These are phyloP conservation scores for Merodon equestris DNA, from an alignment of 2,888 invertebrate species.

Conservation along the genomic window DNA sequence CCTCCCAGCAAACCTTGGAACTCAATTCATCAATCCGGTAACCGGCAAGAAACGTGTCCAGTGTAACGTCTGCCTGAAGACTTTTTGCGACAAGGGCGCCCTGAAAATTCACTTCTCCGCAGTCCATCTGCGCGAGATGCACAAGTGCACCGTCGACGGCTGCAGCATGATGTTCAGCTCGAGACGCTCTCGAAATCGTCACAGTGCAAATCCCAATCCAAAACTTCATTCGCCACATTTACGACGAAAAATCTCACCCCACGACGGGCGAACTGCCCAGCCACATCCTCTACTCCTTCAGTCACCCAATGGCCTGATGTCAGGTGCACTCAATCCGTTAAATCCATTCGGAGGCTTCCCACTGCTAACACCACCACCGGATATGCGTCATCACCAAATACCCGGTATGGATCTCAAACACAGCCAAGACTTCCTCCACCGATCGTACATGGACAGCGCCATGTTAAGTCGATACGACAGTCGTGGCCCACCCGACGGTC, in stretches of 20 bases:
- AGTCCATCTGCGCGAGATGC: constrained; percentile 99
- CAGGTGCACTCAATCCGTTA: constrained; percentile 85
- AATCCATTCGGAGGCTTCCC: constrained; percentile 90
- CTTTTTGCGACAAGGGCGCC: constrained; percentile 99
- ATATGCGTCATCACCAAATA: constrained; percentile 76
- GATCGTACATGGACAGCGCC: constrained; percentile 80
- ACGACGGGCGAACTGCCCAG: constrained; percentile 94
- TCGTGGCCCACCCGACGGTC: constrained; percentile 51
- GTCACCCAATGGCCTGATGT: constrained; percentile 80
- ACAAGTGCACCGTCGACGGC: constrained; percentile 98
- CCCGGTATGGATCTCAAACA: constrained; percentile 84
- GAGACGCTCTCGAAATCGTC: constrained; percentile 94
- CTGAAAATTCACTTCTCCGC: constrained; percentile 99
- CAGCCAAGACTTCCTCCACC: constrained; percentile 81
- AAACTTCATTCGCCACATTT: constrained; percentile 97
- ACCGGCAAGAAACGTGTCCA: constrained; percentile 98
- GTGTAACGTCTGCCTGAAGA: constrained; percentile 98
- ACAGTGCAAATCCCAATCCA: constrained; percentile 98
- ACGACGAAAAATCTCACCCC: constrained; percentile 94
- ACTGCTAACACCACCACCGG: constrained; percentile 83
- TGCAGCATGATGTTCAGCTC: constrained; percentile 99
- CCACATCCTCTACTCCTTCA: constrained; percentile 90
- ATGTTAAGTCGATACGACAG: constrained; percentile 80
- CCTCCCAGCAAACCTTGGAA: constrained; percentile 89
- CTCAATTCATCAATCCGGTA: constrained; percentile 94